phyloP scores from a whole-genome alignment of 2,888 invertebrate species.

The Lasioglossum villosulum region DNA sequence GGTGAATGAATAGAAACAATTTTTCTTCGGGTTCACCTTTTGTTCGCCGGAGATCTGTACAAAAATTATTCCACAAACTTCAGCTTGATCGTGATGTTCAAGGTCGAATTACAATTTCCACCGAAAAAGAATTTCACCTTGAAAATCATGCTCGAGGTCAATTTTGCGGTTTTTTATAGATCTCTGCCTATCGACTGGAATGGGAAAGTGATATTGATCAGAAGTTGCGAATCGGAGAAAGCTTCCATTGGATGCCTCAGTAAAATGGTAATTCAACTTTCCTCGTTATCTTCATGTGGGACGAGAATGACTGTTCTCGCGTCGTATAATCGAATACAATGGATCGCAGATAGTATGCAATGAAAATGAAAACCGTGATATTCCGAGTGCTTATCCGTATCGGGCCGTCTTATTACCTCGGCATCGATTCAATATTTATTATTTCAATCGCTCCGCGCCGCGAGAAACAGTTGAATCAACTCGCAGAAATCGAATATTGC shows the following conservation, averaged over 20 bases:
- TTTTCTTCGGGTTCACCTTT: too few species aligned
- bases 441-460: background rate
- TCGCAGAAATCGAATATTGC: background rate
- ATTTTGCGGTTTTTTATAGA: background rate
- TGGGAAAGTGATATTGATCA: background rate
- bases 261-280: background rate
- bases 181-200: background rate
- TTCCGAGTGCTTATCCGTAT: background rate
- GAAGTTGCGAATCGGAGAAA: background rate
- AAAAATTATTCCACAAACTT: background rate
- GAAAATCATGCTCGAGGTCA: background rate
- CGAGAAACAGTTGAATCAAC: background rate
- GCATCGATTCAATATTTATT: background rate
- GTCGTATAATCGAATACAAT: background rate
- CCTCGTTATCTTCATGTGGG: background rate
- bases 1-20: conserved; percentile 65
- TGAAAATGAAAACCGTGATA: background rate
- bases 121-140: background rate
- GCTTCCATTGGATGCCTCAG: background rate
- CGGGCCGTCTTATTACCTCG: background rate
- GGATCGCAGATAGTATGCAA: background rate
- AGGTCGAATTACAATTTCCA: background rate
- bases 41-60: background rate
- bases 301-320: conserved; percentile 9
- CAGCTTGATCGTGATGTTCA: background rate